These are phyloP conservation scores for Mastacembelus armatus DNA, from an alignment of 2,797 vertebrate species.

Conservation along the genomic window DNA sequence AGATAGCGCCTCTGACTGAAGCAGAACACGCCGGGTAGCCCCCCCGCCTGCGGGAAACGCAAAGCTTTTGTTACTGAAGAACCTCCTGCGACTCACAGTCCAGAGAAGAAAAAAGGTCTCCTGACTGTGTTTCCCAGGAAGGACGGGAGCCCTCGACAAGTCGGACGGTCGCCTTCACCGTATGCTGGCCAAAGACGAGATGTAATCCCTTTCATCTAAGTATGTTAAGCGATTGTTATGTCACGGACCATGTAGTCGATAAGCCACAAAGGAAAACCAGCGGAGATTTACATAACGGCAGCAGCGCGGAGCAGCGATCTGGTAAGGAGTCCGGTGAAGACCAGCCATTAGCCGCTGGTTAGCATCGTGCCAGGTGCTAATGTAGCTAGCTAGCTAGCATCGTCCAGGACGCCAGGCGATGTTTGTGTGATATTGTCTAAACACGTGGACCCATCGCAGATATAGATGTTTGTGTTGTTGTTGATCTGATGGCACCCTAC, in stretches of 20 bases:
- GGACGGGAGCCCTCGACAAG: slow-evolving; percentile 39
- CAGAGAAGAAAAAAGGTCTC: not conserved
- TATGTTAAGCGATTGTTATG: not conserved
- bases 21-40: not conserved
- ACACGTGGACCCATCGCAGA: slow-evolving; percentile 26
- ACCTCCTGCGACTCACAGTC: not conserved
- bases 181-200: not conserved
- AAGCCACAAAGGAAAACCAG: not conserved
- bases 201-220: too few species aligned
- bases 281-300: not conserved
- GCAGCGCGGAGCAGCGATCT: slow-evolving; percentile 25
- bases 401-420: not conserved
- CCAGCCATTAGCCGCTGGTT: slow-evolving; percentile 36
- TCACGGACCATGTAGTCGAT: slow-evolving; percentile 2
- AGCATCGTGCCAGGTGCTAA: slow-evolving; percentile 33
- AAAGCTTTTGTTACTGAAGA: not conserved
- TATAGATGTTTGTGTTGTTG: not conserved
- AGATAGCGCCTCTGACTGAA: not conserved
- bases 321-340: slow-evolving; percentile 54
- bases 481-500: not conserved
- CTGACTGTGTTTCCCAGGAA: not conserved
- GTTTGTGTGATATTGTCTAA: not conserved
- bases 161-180: slow-evolving; percentile 14
- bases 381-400: slow-evolving; percentile 35
- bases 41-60: not conserved